Evolutionary conservation across 1,140 invertebrate genomes (phyloP).

Genomic region (Hirudo medicinalis): DNA sequence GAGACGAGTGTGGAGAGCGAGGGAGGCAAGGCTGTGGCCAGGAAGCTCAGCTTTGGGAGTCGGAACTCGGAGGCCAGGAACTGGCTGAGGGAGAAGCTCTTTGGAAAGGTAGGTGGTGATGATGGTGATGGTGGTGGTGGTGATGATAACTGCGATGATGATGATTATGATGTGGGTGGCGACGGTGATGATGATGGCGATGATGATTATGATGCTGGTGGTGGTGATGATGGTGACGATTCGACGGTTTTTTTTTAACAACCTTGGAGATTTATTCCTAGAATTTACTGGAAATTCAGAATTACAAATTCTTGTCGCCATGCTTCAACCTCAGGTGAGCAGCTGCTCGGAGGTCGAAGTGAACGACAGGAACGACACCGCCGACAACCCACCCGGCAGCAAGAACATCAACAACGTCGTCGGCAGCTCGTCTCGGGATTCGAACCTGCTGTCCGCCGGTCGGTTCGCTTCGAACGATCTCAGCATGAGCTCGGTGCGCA

Average conservation of each 20-base stretch:
- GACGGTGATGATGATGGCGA: slow-evolving; percentile 40
- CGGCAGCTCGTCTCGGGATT: not conserved
- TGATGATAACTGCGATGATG: slow-evolving; percentile 52
- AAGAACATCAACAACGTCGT: not conserved
- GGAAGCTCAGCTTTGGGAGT: slow-evolving; percentile 24
- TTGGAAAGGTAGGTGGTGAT: slow-evolving; percentile 32
- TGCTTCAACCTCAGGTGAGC: too few relatives aligned
- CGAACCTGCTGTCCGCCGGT: not conserved
- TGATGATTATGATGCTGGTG: slow-evolving; percentile 37
- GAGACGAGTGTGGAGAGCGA: slow-evolving; percentile 30
- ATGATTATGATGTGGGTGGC: slow-evolving; percentile 51
- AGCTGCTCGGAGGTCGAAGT: not conserved
- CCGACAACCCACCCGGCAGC: not conserved
- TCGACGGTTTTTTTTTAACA: too few relatives aligned
- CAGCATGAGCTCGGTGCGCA: not conserved
- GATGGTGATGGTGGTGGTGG: slow-evolving; percentile 40
- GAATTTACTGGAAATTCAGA: too few relatives aligned
- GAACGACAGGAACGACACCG: not conserved
- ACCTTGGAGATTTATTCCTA: too few relatives aligned
- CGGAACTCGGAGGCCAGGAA: slow-evolving; percentile 37
- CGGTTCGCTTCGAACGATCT: not conserved
- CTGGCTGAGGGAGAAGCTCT: slow-evolving; percentile 27
- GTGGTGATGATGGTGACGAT: slow-evolving; percentile 31
- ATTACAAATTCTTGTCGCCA: too few relatives aligned
- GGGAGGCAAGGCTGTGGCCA: too few relatives aligned